Evolutionary conservation across 2,888 invertebrate species (phyloP), one percentile per base, ranked within the genome.

Genomic region (Diarsia dahlii): DNA sequence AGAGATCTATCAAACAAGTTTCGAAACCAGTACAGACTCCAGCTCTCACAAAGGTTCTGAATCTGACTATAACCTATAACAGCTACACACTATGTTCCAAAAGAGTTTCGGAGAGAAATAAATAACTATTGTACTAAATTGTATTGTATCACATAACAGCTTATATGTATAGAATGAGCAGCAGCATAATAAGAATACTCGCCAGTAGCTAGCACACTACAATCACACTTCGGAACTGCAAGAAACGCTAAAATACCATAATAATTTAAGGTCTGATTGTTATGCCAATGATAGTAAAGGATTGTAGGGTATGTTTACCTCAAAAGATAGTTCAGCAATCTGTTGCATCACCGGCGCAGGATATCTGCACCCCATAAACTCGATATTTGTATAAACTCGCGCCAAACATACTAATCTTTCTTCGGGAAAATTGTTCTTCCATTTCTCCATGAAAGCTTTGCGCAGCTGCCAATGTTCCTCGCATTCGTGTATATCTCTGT

Each of bases 381-480:
- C 97, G 20, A 97, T 96, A 89, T 98, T 98, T 9, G 97, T 93
- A 88, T 97, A 98, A 15, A 97, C 97, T 84, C 97, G 96, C 12
- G 97, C 97, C 81, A 98, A 92, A 90, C 97, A 97, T 34, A 98
- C 93, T 18, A 98, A 92, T 82, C 97, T 94, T 54, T 97, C 97
- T 88, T 97, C 95, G 2, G 97, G 91, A 87, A 97, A 97, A 62
- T 95, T 89, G n/a, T 97, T 97, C 91, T 98, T 98, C 96, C 99
- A 98, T 15, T 97, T 96, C 65, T 97, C 93, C 96, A 99, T 97
- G 92, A 99, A 99, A 63, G 97, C 97, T 86, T 97, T 97, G 63
- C 99, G 96, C 72, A 99, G 94, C 80, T 97, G 97, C 99, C 99
- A 99, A 90, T 99, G 99, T 81, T 99, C 98, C 28, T 98, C 98